Evolutionary conservation across 2,888 invertebrate genomes (phyloP), one percentile per base, ranked within the genome.

Genomic region (Tenthredo mesomela): DNA sequence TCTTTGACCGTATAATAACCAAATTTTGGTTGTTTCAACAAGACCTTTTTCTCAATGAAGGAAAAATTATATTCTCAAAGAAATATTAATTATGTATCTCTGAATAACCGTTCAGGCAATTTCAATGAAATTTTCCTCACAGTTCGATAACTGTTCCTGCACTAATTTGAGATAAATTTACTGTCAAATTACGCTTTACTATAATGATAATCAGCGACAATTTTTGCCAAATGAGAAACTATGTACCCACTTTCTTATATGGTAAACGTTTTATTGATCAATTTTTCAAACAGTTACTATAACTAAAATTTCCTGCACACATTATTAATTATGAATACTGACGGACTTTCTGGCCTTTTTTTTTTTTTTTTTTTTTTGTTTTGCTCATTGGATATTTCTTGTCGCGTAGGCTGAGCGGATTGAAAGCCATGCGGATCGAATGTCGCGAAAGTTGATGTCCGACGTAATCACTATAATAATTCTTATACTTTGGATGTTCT

Each of bases 381-480:
- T 3, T 18, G 15, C 18, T 71, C 43, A 71, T 71, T 43, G 37
- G 21, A 40, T 71, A 12, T 71, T 40, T 43, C n/a, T 33, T 77
- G 15, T 15, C 25, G 9, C 50, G 77, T 47, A 58, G 37, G 78
- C 75, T 7, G 75, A 15, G 54, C 25, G 54, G 37, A 78, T 18
- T 78, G 33, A 54, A 61, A 58, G 78, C 54, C 21, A 18, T 54
- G 37, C 29, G 78, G 33, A 37, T 78, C 40, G 78, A 67, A 73
- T 73, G 71, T 43, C 43, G 43, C 71, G 43, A 73, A 73, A 73
- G 71, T 73, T 73, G n/a, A 43, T 43, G 71, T 73, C 71, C 9
- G 12, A 73, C 43, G 71, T 67, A 67, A 21, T 73, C 43, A 73
- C 40, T 21, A 4, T 47, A 73, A 73, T 43, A 43, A 73, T 43